A percentile compares a stretch with the other conserved stretches of the same genome.
These are phyloP conservation scores for Bombus balteatus DNA, from an alignment of 1,140 invertebrate genomes.

Conservation along the genomic window DNA sequence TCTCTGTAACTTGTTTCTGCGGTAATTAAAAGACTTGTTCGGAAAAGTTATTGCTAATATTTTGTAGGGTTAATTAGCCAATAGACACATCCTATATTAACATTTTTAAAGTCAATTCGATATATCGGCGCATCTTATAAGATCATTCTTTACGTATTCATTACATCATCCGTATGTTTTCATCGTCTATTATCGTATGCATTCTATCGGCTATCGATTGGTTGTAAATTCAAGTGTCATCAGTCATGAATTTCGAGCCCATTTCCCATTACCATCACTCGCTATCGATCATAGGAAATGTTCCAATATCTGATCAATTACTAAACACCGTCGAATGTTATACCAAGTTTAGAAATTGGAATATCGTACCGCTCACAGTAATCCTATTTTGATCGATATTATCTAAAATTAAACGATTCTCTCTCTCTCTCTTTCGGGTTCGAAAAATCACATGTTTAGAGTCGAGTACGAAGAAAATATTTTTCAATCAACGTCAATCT, in stretches of 20 bases:
- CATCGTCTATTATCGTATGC: neutral
- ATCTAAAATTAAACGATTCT: neutral
- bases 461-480: neutral
- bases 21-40: neutral
- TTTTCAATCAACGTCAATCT: neutral
- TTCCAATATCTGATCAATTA: conserved; percentile 19
- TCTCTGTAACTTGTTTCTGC: neutral
- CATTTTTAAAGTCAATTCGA: neutral
- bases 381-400: neutral
- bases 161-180: neutral
- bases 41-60: no score
- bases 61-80: neutral
- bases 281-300: conserved; percentile 3
- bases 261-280: conserved; percentile 14
- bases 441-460: neutral
- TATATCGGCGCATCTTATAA: neutral
- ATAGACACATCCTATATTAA: neutral
- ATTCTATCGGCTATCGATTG: conserved; percentile 5
- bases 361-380: neutral
- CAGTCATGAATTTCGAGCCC: conserved; percentile 7
- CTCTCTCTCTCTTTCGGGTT: neutral
- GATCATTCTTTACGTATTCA: neutral
- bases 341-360: neutral
- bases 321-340: neutral
- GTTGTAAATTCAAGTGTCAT: conserved; percentile 1